Evolutionary conservation across 1,140 invertebrate genomes (phyloP).

Genomic region (Orchesella cincta): DNA sequence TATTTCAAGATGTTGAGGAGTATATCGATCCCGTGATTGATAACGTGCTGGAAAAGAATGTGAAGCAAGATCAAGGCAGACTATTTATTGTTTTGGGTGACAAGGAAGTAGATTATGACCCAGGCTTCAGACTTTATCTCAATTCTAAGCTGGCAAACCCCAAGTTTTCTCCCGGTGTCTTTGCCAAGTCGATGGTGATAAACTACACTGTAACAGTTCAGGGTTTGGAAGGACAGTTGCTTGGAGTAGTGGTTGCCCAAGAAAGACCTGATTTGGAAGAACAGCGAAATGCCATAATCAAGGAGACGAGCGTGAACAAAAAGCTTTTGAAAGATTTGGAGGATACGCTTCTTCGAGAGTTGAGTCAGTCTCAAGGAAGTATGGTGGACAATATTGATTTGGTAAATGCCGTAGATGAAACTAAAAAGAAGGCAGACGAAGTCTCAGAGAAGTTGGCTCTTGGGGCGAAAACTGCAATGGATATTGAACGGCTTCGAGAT

Average conservation of each 20-base stretch:
- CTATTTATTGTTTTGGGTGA: constrained; percentile 80
- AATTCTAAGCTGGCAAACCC: constrained; percentile 87
- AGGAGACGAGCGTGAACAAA: constrained; percentile 83
- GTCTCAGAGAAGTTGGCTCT: constrained; percentile 73
- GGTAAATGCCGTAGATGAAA: constrained; percentile 81
- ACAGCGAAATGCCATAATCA: constrained; percentile 76
- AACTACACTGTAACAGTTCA: constrained; percentile 85
- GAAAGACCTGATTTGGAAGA: constrained; percentile 83
- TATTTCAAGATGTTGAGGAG: constrained; percentile 87
- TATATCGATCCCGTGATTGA: constrained; percentile 88
- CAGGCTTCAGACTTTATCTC: constrained; percentile 80
- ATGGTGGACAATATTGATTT: constrained; percentile 88
- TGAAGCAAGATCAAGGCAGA: constrained; percentile 73
- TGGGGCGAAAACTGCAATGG: constrained; percentile 69
- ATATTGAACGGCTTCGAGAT: constrained; percentile 79
- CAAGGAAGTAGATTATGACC: constrained; percentile 84
- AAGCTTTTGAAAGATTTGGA: constrained; percentile 77
- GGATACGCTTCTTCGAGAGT: constrained; percentile 74
- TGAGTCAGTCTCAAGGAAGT: constrained; percentile 80
- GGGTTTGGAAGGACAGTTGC: constrained; percentile 84
- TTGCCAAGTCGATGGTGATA: constrained; percentile 82
- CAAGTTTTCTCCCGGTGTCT: constrained; percentile 77
- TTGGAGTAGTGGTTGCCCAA: constrained; percentile 80
- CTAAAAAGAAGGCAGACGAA: constrained; percentile 78
- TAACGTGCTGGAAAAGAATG: constrained; percentile 83